phyloP scores from a whole-genome alignment of 2,797 vertebrate genomes.

The Hippoglossus hippoglossus region DNA sequence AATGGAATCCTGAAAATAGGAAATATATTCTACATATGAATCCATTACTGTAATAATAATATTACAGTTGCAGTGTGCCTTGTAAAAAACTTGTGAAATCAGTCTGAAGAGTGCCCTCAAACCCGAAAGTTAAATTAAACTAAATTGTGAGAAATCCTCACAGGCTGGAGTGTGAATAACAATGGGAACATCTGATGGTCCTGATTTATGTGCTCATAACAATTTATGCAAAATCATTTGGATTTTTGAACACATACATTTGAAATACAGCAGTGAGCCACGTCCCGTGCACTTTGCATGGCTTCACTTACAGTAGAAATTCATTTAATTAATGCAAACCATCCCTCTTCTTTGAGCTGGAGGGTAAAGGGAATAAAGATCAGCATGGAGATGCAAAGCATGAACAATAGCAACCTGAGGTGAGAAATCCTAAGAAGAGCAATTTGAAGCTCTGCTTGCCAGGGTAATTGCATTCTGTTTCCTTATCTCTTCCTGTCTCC shows the following conservation, averaged over 20 bases:
- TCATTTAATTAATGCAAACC: constrained; percentile 71
- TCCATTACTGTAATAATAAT: not conserved
- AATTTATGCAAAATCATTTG: constrained; percentile 36
- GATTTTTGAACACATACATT: constrained; percentile 52
- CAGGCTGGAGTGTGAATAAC: constrained; percentile 24
- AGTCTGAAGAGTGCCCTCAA: constrained; percentile 12
- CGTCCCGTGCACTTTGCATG: constrained; percentile 11
- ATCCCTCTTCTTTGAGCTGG: constrained; percentile 43
- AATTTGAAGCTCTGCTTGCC: constrained; percentile 83
- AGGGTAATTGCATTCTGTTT: constrained; percentile 84
- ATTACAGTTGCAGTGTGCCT: not conserved
- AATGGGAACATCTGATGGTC: constrained; percentile 35
- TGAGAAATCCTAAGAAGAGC: constrained; percentile 79
- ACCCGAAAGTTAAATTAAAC: constrained; percentile 45
- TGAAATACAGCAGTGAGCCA: constrained; percentile 29
- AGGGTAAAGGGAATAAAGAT: constrained; percentile 68
- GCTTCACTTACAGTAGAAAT: constrained; percentile 53
- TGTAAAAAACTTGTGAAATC: not conserved
- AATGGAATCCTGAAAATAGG: not conserved
- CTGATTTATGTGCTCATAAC: constrained; percentile 46
- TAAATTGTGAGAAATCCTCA: constrained; percentile 27
- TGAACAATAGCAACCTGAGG: constrained; percentile 78
- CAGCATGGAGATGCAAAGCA: constrained; percentile 76
- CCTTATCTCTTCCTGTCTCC: constrained; percentile 81
- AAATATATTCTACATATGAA: not conserved